These are phyloP conservation scores for Prenolepis imparis DNA, from an alignment of 2,888 invertebrate genomes.

Conservation along the genomic window DNA sequence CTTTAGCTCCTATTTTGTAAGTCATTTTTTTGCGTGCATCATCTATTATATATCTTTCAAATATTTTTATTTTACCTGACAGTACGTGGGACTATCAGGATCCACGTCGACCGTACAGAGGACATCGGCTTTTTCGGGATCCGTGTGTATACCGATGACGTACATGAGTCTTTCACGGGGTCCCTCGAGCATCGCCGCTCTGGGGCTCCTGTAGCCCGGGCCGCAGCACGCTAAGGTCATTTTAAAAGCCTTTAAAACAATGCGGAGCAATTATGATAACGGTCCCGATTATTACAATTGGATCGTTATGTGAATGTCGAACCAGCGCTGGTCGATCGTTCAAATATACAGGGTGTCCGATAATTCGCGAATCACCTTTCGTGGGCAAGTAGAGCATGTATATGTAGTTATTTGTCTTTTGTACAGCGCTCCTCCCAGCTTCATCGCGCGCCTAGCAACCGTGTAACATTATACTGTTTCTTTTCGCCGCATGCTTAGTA, in stretches of 20 bases:
- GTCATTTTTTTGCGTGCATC: too few relatives aligned
- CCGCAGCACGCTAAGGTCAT: slow-evolving; percentile 84
- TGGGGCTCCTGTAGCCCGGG: slow-evolving; percentile 93
- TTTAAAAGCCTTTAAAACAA: background rate
- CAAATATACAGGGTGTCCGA: background rate
- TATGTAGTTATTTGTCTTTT: too few relatives aligned
- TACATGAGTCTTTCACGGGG: slow-evolving; percentile 95
- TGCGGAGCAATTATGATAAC: background rate
- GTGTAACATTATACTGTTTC: too few relatives aligned
- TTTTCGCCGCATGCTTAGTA: too few relatives aligned
- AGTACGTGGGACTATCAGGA: slow-evolving; percentile 93
- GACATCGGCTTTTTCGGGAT: slow-evolving; percentile 93
- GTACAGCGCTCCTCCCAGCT: too few relatives aligned
- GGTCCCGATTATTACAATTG: background rate
- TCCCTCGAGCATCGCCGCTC: slow-evolving; percentile 94
- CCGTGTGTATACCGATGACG: slow-evolving; percentile 95
- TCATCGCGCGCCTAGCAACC: too few relatives aligned
- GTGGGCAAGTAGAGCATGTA: too few relatives aligned
- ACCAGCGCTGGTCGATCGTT: background rate
- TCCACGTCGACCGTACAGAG: slow-evolving; percentile 97
- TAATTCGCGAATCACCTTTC: too few relatives aligned
- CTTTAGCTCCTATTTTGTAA: too few relatives aligned
- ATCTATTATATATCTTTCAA: background rate
- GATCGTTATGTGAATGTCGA: background rate
- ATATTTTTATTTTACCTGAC: slow-evolving; percentile 89